Base-by-base conservation (phyloP, 1,140 invertebrate species). In the Drosophila jambulina region DNA sequence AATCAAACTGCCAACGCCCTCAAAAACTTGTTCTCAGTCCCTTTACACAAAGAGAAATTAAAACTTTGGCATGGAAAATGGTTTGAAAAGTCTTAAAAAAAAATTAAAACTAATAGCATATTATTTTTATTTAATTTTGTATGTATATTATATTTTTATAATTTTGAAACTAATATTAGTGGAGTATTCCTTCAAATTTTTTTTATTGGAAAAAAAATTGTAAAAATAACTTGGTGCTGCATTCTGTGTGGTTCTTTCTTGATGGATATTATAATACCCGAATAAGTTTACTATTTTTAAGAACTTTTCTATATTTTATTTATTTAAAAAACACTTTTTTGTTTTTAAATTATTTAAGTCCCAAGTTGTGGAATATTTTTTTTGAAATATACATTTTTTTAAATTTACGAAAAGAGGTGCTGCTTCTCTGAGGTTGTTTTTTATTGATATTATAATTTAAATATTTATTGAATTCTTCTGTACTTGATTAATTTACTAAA, bases 1-100 rank as follows among this genome's bases (percentile, higher is more conserved):
- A 87, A 78, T 88, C 80, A 88, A 84, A 63, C 84, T 84, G 80
- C 80, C 83, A 87, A 88, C 84, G 72, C 84, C 83, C 80, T 68
- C 51, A 58, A 64, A 70, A 68, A 70, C 61, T 36, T 67, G 61
- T 43, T 67, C 23, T 29, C 61, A 19, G 23, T 32, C 67, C 67
- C 62, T 65, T 27, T 68, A 68, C 67, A 68, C 67, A 19, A 19
- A 29, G 34, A 60, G 38, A 49, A 4, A 25, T 17, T 6, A 4
- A 1, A 13, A 13, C 0, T n/a, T 12, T 3, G 19, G 3, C 1
- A n/a, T 1, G 0, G 25, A 3, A 51, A 51, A 12, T 51, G 3
- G 5, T 4, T 29, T 1, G 1, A 51, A 25, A 49, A 13, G 12
- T 10, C 0, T n/a, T 1, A 0, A 9, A 27, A 27, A 4, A 17